Conservation (phyloP, 1,140 invertebrate genomes). For the Leptinotarsa undecemlineata region DNA sequence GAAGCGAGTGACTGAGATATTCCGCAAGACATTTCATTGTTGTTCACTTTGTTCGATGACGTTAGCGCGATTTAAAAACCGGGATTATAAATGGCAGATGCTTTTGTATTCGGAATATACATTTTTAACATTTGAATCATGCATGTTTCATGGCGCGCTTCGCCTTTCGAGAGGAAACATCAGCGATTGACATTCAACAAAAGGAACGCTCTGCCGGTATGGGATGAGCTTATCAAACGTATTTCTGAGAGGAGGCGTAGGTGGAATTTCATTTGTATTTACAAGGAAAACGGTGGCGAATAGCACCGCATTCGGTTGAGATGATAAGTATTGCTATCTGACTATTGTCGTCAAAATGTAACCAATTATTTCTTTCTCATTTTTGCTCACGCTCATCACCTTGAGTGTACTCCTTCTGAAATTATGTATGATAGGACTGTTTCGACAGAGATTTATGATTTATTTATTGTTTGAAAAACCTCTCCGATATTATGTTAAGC, state of each 20-base stretch:
- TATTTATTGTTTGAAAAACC: too few species aligned
- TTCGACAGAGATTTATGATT: too few species aligned
- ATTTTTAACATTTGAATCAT: slow-evolving; percentile 51
- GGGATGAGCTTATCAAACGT: slow-evolving; percentile 12
- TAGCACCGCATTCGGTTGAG: too few species aligned
- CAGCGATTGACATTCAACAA: slow-evolving; percentile 7
- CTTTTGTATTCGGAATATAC: slow-evolving; percentile 51
- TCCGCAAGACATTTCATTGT: slow-evolving; percentile 52
- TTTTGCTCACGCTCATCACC: too few species aligned
- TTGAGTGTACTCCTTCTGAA: too few species aligned
- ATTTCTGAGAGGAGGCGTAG: neutral
- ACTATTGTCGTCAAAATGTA: too few species aligned
- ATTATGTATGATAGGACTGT: too few species aligned
- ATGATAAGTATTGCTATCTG: too few species aligned
- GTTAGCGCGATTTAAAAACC: slow-evolving; percentile 42
- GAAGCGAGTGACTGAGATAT: slow-evolving; percentile 54
- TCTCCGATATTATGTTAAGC: too few species aligned
- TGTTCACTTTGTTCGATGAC: slow-evolving; percentile 53
- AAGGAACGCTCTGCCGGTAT: slow-evolving; percentile 5
- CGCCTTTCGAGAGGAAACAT: neutral
- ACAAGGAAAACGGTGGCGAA: too few species aligned
- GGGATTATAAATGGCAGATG: slow-evolving; percentile 51
- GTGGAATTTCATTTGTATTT: too few species aligned
- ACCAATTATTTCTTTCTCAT: too few species aligned
- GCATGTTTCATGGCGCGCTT: slow-evolving; percentile 40